phyloP scores from a whole-genome alignment of 2,888 invertebrate species.

The Laspeyria flexula region DNA sequence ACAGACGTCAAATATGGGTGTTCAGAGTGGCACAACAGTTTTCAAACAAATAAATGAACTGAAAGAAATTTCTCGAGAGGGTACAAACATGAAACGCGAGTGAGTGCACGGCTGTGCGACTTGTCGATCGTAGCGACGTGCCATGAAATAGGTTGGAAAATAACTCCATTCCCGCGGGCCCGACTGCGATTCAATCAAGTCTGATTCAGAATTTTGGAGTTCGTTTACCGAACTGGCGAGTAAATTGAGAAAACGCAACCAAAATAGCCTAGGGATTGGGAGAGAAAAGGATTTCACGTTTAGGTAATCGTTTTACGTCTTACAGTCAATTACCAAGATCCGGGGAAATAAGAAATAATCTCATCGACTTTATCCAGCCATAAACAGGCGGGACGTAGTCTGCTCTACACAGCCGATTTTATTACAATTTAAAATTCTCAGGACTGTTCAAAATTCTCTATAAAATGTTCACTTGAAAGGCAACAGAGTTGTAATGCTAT shows the following conservation, averaged over 20 bases:
- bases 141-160: constrained; percentile 83
- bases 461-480: constrained; percentile 29
- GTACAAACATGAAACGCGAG: constrained; percentile 68
- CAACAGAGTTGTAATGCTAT: constrained; percentile 37
- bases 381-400: constrained; percentile 19
- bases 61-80: constrained; percentile 79
- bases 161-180: constrained; percentile 80
- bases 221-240: constrained; percentile 75
- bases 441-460: constrained; percentile 29
- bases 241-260: constrained; percentile 67
- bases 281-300: constrained; percentile 54
- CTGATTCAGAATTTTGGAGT: constrained; percentile 83
- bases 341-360: constrained; percentile 40
- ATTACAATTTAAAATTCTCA: constrained; percentile 24
- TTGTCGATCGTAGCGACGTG: constrained; percentile 61
- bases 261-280: constrained; percentile 64
- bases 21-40: constrained; percentile 68
- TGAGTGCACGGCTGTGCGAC: constrained; percentile 57
- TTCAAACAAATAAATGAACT: constrained; percentile 81
- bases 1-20: constrained; percentile 57
- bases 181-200: constrained; percentile 82
- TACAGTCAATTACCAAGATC: constrained; percentile 55
- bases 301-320: constrained; percentile 59
- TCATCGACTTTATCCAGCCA: constrained; percentile 24
- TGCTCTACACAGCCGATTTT: constrained; percentile 11